Base-by-base conservation (phyloP, 2,113 vertebrate genomes). In the Anoplopoma fimbria region DNA sequence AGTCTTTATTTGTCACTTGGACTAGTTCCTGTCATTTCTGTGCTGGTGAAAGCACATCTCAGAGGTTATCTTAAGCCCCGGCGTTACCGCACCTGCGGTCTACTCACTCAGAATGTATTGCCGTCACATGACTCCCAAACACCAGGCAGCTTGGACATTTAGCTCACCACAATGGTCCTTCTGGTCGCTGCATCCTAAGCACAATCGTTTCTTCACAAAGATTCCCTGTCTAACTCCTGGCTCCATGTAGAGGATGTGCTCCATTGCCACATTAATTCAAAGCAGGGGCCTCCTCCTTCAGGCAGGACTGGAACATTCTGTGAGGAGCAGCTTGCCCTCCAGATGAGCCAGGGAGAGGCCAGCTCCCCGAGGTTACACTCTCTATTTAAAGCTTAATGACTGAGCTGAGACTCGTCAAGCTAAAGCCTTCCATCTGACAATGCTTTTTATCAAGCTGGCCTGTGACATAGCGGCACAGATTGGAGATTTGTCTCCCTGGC, bases 341-440 rank as follows among this genome's bases (percentile, higher is more conserved):
- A 91, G 89, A 87, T 87, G 90, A 91, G 85, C 87, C 73, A 40
- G 77, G 51, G 75, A 87, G 80, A 81, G 85, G 70, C 86, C 82
- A 40, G 40, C 77, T 84, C 85, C 88, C 87, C 1, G 55, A 84
- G 82, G 90, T 90, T 86, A 69, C 55, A 77, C 71, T 89, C 82
- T 84, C 88, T 82, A 89, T 92, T 92, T 90, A 91, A 90, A 77
- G 86, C 90, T 79, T 91, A 89, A 90, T 92, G 87, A 92, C 82
- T 76, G 78, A 58, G 81, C 86, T 69, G 83, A 85, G 85, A 87
- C 84, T 85, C 82, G 63, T 73, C 75, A 25, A n/a, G 74, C 77
- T 74, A 81, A 89, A 90, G 75, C 88, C 85, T 29, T 84, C 84
- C 87, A 89, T 90, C 84, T 90, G 90, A 92, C 86, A 64, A 75